These are phyloP conservation scores for Dolichomitus sp. DNA, from an alignment of 2,888 invertebrate species.

Conservation along the genomic window DNA sequence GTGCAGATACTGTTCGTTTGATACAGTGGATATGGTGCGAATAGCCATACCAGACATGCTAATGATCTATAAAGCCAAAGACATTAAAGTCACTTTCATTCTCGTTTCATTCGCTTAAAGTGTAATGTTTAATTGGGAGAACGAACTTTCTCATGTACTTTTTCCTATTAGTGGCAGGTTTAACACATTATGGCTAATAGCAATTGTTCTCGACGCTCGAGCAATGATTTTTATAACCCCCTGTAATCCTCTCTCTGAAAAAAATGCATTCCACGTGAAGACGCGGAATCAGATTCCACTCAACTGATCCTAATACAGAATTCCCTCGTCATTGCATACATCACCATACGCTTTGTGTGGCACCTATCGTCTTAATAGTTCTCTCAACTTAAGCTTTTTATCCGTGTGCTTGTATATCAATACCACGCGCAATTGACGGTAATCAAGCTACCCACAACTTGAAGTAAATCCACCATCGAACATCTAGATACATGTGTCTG, in stretches of 20 bases:
- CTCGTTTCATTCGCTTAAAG: background rate
- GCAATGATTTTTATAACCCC: constrained; percentile 38
- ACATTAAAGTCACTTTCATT: background rate
- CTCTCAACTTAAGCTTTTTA: background rate
- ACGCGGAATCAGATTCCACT: no score
- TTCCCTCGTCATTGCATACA: no score
- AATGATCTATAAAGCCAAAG: constrained; percentile 46
- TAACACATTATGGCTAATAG: no score
- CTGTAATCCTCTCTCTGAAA: no score
- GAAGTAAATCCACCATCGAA: constrained; percentile 8
- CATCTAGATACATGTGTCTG: constrained; percentile 20
- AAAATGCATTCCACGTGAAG: no score
- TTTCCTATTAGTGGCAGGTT: no score
- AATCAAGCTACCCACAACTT: constrained; percentile 39
- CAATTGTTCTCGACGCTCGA: no score
- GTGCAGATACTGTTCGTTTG: constrained; percentile 12
- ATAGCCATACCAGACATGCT: constrained; percentile 40
- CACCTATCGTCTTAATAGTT: background rate
- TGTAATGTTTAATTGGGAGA: background rate
- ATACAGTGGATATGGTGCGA: constrained; percentile 23
- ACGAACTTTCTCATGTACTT: no score
- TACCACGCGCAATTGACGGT: constrained; percentile 37
- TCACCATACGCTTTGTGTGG: no score
- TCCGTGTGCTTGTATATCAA: constrained; percentile 13
- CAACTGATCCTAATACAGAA: no score